A percentile compares a stretch with the other conserved stretches of the same genome.
Conservation (phyloP, 92 coral and sea anemone genomes). For the Porites lobata region DNA sequence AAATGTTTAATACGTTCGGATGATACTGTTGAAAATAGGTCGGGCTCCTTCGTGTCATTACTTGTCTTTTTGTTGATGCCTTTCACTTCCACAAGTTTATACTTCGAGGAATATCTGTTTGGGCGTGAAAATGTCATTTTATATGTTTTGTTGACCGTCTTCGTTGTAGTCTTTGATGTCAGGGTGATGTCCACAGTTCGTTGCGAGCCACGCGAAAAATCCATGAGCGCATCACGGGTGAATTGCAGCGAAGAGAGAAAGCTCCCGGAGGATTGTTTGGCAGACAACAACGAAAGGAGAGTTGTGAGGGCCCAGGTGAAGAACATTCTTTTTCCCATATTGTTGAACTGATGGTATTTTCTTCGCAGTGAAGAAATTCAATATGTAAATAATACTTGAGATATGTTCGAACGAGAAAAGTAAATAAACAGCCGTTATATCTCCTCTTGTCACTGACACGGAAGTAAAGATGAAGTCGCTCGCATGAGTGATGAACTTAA, state of each 20-base stretch:
- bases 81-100: background rate
- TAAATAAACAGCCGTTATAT: too few species aligned
- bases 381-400: background rate
- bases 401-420: too few species aligned
- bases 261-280: background rate
- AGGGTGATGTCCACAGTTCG: constrained; percentile 61
- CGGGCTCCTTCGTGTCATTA: background rate
- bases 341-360: background rate
- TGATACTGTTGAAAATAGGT: background rate
- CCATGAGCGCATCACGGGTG: constrained; percentile 68
- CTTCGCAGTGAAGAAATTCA: background rate
- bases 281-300: background rate
- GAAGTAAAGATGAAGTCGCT: too few species aligned
- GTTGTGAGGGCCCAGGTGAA: background rate
- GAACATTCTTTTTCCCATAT: background rate
- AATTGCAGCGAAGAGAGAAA: constrained; percentile 34
- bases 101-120: background rate
- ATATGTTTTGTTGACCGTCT: background rate
- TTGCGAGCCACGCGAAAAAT: constrained; percentile 70
- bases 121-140: too few species aligned
- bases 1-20: background rate
- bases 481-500: too few species aligned
- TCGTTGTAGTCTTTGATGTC: constrained; percentile 50
- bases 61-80: too few species aligned
- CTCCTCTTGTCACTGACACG: too few species aligned